These are phyloP conservation scores for Brachionus koreanus DNA, from an alignment of 1,140 invertebrate genomes.

Conservation along the genomic window DNA sequence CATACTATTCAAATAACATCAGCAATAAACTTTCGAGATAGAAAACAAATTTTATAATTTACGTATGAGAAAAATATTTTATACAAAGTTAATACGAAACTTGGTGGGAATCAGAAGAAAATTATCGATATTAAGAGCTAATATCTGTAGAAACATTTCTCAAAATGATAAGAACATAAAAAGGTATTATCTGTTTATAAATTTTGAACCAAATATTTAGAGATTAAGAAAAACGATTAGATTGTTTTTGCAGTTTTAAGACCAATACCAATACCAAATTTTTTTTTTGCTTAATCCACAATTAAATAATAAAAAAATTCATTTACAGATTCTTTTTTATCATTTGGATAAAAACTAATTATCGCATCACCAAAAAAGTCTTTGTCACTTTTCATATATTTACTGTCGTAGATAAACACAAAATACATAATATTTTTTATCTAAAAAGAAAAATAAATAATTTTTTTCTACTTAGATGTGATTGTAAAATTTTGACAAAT, in stretches of 20 bases:
- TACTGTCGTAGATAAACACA: constrained; percentile 19
- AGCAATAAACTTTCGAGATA: constrained; percentile 5
- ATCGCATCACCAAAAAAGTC: constrained; percentile 43
- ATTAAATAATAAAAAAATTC: not conserved
- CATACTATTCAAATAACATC: constrained; percentile 11
- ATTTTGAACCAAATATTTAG: not conserved
- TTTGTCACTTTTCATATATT: constrained; percentile 39
- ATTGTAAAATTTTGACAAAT: not conserved
- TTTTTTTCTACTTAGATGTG: not conserved
- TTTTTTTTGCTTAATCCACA: no score
- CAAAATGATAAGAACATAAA: not conserved
- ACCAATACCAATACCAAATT: not conserved
- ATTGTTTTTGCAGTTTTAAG: not conserved
- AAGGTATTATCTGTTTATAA: not conserved
- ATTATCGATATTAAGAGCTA: not conserved
- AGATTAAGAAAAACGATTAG: not conserved
- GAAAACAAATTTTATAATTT: not conserved
- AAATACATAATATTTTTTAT: constrained; percentile 17
- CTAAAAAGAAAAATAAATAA: not conserved
- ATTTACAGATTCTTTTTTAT: constrained; percentile 40
- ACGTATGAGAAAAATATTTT: not conserved
- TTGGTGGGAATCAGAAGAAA: not conserved
- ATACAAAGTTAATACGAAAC: not conserved
- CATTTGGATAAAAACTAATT: constrained; percentile 21
- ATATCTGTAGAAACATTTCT: not conserved